phyloP scores from a whole-genome alignment of 2,113 vertebrate species.

The Macquaria australasica region DNA sequence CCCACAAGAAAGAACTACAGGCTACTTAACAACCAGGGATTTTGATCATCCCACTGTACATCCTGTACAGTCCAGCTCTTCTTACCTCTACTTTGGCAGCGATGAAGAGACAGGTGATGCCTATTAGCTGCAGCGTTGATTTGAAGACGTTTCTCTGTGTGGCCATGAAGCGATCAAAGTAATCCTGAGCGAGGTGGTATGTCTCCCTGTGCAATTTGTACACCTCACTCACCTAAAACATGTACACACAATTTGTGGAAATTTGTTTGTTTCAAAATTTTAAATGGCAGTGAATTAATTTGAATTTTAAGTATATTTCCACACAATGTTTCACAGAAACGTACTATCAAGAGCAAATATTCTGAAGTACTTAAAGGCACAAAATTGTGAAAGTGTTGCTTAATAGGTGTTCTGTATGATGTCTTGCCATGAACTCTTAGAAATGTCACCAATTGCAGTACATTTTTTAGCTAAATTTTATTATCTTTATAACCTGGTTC shows the following conservation, averaged over 20 bases:
- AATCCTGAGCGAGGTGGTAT: conserved; percentile 96
- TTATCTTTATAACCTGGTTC: not conserved
- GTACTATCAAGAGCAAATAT: not conserved
- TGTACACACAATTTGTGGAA: too few species aligned
- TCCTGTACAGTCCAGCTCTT: too few species aligned
- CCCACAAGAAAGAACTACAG: not conserved
- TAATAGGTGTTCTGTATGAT: not conserved
- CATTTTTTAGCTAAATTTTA: not conserved
- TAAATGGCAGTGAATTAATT: not conserved
- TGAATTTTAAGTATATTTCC: not conserved
- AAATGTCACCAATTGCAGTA: not conserved
- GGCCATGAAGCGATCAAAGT: conserved; percentile 98
- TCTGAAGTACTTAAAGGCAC: not conserved
- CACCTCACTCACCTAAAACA: conserved; percentile 93
- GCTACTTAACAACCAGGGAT: not conserved
- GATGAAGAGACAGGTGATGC: conserved; percentile 95
- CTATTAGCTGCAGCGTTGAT: conserved; percentile 94
- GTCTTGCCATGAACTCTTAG: not conserved
- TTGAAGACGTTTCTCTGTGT: conserved; percentile 93
- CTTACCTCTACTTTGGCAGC: conserved; percentile 96
- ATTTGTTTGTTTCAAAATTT: too few species aligned
- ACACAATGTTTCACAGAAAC: not conserved
- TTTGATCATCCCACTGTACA: not conserved
- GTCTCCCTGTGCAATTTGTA: conserved; percentile 97
- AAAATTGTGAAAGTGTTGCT: not conserved